phyloP scores from a whole-genome alignment of 2,797 vertebrate genomes.

The Smutsia gigantea region DNA sequence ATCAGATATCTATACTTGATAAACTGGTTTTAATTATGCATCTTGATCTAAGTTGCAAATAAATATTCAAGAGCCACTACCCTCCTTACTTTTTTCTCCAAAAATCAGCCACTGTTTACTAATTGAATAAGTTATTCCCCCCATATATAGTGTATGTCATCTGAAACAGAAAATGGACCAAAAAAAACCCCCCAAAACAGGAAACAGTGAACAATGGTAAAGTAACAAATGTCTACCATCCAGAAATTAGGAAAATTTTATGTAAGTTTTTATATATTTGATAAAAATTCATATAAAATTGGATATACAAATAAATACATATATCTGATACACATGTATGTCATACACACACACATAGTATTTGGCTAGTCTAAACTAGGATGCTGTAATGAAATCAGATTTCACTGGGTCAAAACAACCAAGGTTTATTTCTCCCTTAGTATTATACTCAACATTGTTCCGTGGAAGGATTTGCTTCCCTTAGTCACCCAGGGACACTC shows the following conservation, averaged over 20 bases:
- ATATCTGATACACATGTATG: background rate
- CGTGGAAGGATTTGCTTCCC: background rate
- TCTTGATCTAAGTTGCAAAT: background rate
- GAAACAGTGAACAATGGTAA: background rate
- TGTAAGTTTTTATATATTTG: too few relatives aligned
- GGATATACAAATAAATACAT: background rate
- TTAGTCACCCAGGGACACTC: background rate
- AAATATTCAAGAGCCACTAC: background rate
- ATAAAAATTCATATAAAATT: too few relatives aligned
- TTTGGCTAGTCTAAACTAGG: background rate
- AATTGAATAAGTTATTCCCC: background rate
- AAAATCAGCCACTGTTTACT: background rate
- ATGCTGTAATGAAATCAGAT: background rate
- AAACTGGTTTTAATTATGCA: background rate
- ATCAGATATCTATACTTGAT: background rate
- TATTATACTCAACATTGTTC: background rate
- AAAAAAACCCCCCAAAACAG: background rate
- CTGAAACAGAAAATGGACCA: background rate
- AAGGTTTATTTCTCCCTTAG: background rate
- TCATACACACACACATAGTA: background rate
- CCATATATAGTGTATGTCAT: background rate
- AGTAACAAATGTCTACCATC: background rate
- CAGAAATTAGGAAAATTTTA: background rate
- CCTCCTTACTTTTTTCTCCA: background rate
- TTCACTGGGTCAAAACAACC: background rate